phyloP scores from a whole-genome alignment of 2,797 vertebrate genomes.

The Enteromius mattozi region DNA sequence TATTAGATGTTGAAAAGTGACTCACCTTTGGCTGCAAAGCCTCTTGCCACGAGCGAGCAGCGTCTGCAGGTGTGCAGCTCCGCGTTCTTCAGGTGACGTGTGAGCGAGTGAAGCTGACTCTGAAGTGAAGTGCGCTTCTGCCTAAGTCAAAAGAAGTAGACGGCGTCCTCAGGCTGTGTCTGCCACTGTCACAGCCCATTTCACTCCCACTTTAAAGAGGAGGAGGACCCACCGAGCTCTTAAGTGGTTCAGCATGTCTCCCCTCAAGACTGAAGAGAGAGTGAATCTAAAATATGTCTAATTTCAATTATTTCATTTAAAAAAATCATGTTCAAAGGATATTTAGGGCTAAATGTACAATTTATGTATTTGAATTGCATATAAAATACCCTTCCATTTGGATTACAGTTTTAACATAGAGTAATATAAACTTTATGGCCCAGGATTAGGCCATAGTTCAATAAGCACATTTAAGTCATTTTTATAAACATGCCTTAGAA shows the following conservation, averaged over 20 bases:
- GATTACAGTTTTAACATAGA: not conserved
- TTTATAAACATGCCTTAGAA: no score
- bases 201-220: slow-evolving; percentile 75
- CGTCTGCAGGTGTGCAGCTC: slow-evolving; percentile 41
- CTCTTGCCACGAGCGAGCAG: slow-evolving; percentile 33
- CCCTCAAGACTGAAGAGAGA: slow-evolving; percentile 63
- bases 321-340: not conserved
- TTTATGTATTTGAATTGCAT: not conserved
- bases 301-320: not conserved
- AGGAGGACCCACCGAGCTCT: slow-evolving; percentile 67
- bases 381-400: not conserved
- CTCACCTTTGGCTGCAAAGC: slow-evolving; percentile 41
- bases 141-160: slow-evolving; percentile 56
- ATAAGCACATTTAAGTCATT: no score
- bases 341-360: not conserved
- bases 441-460: no score
- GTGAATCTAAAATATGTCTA: slow-evolving; percentile 5
- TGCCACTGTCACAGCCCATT: slow-evolving; percentile 61
- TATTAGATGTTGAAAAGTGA: slow-evolving; percentile 21
- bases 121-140: slow-evolving; percentile 57
- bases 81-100: slow-evolving; percentile 26
- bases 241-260: slow-evolving; percentile 61
- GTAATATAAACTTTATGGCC: no score
- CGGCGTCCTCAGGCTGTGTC: slow-evolving; percentile 60
- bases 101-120: slow-evolving; percentile 31